These are phyloP conservation scores for Perizoma flavofasciatum DNA, from an alignment of 2,888 invertebrate genomes.

Conservation along the genomic window DNA sequence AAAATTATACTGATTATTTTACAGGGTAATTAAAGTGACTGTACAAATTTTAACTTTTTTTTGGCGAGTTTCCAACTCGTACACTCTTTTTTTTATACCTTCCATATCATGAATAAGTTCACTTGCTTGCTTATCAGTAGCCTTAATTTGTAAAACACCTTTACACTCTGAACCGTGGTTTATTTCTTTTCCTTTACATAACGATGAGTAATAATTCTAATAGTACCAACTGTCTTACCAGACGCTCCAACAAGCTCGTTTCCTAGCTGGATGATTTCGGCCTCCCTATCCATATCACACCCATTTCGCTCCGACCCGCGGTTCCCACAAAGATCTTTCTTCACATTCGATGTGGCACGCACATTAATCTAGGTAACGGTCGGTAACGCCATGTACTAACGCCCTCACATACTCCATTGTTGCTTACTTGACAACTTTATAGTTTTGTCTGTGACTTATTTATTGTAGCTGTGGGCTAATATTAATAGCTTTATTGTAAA, in stretches of 20 bases:
- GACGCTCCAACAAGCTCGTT: slow-evolving; percentile 9
- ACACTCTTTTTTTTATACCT: no score
- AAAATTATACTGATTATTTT: no score
- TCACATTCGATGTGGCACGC: slow-evolving; percentile 73
- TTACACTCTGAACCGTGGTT: no score
- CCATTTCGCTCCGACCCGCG: slow-evolving; percentile 62
- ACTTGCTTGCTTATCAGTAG: no score
- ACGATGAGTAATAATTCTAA: no score
- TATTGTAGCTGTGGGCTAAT: slow-evolving; percentile 30
- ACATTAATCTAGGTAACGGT: slow-evolving; percentile 78
- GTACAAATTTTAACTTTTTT: no score
- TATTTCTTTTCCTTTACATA: no score
- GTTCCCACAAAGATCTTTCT: slow-evolving; percentile 80
- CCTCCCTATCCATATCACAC: slow-evolving; percentile 39
- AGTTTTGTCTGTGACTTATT: slow-evolving; percentile 43
- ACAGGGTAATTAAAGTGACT: no score
- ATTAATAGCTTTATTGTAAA: slow-evolving; percentile 35
- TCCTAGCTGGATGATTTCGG: slow-evolving; percentile 26
- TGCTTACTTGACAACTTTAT: slow-evolving; percentile 60
- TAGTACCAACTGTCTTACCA: no score
- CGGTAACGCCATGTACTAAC: slow-evolving; percentile 56
- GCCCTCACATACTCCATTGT: slow-evolving; percentile 62
- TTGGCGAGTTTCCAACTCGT: no score
- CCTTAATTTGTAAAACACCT: no score
- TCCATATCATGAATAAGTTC: no score